phyloP scores from a whole-genome alignment of 2,113 vertebrate genomes.

The Ptilonorhynchus violaceus region DNA sequence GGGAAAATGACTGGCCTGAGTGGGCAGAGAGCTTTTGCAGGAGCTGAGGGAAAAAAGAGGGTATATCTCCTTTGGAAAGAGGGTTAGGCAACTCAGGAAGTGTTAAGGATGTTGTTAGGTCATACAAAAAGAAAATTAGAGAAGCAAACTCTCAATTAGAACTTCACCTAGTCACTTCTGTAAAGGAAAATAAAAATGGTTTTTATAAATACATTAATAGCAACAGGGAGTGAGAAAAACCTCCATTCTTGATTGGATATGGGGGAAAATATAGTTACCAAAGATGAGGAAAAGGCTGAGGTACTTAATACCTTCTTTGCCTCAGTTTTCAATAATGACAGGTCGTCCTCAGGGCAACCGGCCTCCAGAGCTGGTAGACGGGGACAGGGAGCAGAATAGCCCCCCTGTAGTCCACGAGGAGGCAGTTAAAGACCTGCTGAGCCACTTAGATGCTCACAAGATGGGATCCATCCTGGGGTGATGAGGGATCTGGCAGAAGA shows the following conservation, averaged over 20 bases:
- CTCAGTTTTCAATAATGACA: too few species aligned
- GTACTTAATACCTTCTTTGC: too few species aligned
- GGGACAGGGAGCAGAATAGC: too few species aligned
- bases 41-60: not conserved
- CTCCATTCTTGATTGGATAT: not conserved
- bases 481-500: too few species aligned
- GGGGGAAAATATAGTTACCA: too few species aligned
- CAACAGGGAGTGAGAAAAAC: not conserved
- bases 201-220: not conserved
- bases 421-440: not conserved
- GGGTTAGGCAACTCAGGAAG: not conserved
- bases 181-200: not conserved
- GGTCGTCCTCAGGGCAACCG: too few species aligned
- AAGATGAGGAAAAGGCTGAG: too few species aligned
- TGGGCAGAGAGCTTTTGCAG: not conserved
- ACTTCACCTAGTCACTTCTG: not conserved
- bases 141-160: fast-evolving
- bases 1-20: not conserved
- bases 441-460: too few species aligned
- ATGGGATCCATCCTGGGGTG: too few species aligned
- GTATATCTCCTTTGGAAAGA: not conserved
- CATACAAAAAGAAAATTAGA: not conserved
- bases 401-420: too few species aligned
- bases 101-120: not conserved
- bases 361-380: too few species aligned